Evolutionary conservation across 2,797 vertebrate species (phyloP).

Genomic region (Anguilla obscura): DNA sequence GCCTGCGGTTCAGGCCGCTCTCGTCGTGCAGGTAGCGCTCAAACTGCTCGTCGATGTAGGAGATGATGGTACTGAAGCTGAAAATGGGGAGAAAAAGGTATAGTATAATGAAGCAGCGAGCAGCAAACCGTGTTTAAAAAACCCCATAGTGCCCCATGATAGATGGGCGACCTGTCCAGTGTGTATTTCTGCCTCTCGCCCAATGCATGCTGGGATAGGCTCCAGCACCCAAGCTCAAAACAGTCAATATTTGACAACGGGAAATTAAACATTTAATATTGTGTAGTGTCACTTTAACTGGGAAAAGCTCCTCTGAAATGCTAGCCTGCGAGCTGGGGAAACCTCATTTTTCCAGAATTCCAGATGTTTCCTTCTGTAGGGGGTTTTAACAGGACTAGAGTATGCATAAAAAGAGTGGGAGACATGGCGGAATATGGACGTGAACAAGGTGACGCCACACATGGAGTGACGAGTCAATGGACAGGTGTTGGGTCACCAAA

Average conservation of each 20-base stretch:
- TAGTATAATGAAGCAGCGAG: not conserved
- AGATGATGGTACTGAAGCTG: slow-evolving; percentile 96
- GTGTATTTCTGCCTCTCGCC: too few relatives aligned
- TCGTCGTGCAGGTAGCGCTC: slow-evolving; percentile 97
- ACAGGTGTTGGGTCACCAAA: not conserved
- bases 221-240: not conserved
- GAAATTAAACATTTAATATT: not conserved
- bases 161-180: too few relatives aligned
- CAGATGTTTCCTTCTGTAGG: not conserved
- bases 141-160: not conserved
- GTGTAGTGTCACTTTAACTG: not conserved
- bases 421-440: not conserved
- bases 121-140: not conserved
- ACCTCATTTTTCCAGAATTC: not conserved
- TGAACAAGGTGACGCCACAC: not conserved
- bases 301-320: not conserved
- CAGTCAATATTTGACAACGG: not conserved
- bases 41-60: slow-evolving; percentile 97
- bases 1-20: slow-evolving; percentile 91
- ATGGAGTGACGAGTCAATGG: not conserved
- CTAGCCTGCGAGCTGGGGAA: not conserved
- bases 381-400: not conserved
- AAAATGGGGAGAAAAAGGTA: not conserved
- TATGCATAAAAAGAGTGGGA: not conserved
- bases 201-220: not conserved